Base-by-base conservation (phyloP, 2,113 vertebrate species). In the Cyanoderma ruficeps region DNA sequence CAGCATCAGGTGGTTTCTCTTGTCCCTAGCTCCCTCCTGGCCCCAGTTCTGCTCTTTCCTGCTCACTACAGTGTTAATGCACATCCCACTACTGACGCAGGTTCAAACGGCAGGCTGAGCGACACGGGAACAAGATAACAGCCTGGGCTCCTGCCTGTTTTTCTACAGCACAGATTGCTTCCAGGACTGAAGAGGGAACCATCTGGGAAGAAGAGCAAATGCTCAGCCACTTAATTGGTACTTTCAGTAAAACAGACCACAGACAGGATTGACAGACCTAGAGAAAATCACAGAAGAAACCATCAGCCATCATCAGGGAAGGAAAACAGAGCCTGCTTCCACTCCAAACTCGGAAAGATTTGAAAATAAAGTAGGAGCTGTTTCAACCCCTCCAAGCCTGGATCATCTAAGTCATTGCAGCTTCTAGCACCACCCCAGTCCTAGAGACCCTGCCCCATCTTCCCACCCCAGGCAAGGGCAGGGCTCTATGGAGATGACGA, bases 201-300 rank as follows among this genome's bases (percentile, higher is more conserved):
- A 91, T 91, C 88, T 95, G 93, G 75, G 81, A 91, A 88, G 55
- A 86, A 77, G 35, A 90, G 81, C 87, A 95, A 94, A 82, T 82
- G 81, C 61, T 83, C 2, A 2, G 86, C 87, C 87, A 91, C 63
- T 93, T 90, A 95, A 96, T 55, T 83, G 92, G 79, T 28, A 78
- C 75, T 97, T 96, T 89, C 75, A 83, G 50, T 93, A 89, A 87
- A 95, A 68, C 33, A 80, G 69, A 52, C 60, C 61, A 42, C 50
- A 90, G 71, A 44, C 31, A 3, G 60, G 68, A 92, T 27, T 83
- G 89, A 89, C 68, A 89, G 70, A 87, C 11, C 18, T 12, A 55
- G 75, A 77, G n/a, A 87, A 95, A 94, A 86, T 61, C 50, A 87
- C 65, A 56, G 82, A 91, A 67, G 63, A 77, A 72, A 44, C 50